A percentile compares a stretch with the other conserved stretches of the same genome.
These are phyloP conservation scores for Apis mellifera DNA, from an alignment of 1,140 invertebrate species.

Conservation along the genomic window Amel_HAv3.1 CM009941.2:6942001-6942500, in stretches of 20 bases:
- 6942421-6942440: constrained; percentile 89
- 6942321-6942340: constrained; percentile 82
- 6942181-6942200: constrained; percentile 91
- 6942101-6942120: constrained; percentile 93
- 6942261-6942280: constrained; percentile 80
- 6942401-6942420: constrained; percentile 88
- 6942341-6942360: constrained; percentile 81
- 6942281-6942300: constrained; percentile 81
- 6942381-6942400: constrained; percentile 81
- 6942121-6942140: constrained; percentile 90
- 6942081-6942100: constrained; percentile 93
- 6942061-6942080: constrained; percentile 93
- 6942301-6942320: constrained; percentile 81
- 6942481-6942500: constrained; percentile 85
- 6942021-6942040: constrained; percentile 95
- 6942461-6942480: constrained; percentile 84
- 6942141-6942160: constrained; percentile 86
- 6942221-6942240: constrained; percentile 80
- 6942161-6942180: constrained; percentile 86
- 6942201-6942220: constrained; percentile 90
- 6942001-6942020: constrained; percentile 85
- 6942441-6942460: constrained; percentile 84
- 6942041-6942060: constrained; percentile 87
- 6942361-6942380: constrained; percentile 68
- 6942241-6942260: constrained; percentile 80